A percentile compares a stretch with the other conserved stretches of the same genome.
Conservation (phyloP, 2,113 vertebrate genomes). For the Clarias gariepinus region DNA sequence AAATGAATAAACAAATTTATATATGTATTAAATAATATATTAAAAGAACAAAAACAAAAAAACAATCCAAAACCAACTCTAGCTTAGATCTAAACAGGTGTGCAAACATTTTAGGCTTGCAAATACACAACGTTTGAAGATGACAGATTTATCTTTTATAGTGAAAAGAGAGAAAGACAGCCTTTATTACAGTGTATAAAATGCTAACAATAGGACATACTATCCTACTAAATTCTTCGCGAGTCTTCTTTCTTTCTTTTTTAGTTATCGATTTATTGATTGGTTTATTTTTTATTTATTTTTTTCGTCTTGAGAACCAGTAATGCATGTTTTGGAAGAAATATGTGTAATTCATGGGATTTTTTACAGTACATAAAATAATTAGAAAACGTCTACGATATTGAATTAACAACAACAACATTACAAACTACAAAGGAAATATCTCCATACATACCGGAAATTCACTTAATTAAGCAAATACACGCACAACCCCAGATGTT, state of each 20-base stretch:
- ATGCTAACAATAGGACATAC: neutral
- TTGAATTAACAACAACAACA: neutral
- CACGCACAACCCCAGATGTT: no score
- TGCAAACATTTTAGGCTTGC: neutral
- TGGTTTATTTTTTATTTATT: no score
- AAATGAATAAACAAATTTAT: no score
- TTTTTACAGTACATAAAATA: neutral
- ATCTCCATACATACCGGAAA: no score
- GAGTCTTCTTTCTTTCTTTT: neutral
- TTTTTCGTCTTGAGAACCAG: neutral
- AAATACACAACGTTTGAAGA: neutral
- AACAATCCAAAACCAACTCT: neutral
- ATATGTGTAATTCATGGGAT: neutral
- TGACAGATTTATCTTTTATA: neutral
- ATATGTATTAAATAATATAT: no score
- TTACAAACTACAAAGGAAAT: neutral
- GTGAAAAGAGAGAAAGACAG: neutral
- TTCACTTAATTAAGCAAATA: no score
- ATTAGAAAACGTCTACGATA: neutral
- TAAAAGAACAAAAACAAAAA: neutral
- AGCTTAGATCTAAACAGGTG: neutral
- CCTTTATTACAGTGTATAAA: neutral
- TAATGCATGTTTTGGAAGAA: neutral
- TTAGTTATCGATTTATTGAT: neutral
- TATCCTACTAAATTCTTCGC: neutral